Percentiles rank a stretch among this genome's conserved stretches.
phyloP scores from a whole-genome alignment of 2,113 vertebrate species.

The Halichoerus grypus region DNA sequence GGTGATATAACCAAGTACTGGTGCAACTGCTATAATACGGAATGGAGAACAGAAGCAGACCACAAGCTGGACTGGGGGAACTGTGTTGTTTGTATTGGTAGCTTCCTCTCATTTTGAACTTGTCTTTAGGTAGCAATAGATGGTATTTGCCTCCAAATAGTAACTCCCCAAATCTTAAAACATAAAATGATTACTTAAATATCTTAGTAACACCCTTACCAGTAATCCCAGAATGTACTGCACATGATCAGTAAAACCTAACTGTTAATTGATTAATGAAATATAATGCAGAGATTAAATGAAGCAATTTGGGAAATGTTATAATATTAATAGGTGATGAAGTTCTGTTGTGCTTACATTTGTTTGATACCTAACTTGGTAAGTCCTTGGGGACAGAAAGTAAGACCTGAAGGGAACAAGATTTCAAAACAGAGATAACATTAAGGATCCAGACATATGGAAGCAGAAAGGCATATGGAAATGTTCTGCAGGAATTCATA shows the following conservation, averaged over 20 bases:
- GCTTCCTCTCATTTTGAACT: not conserved
- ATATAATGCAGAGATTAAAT: not conserved
- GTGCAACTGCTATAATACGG: accelerated
- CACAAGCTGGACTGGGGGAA: too few species aligned
- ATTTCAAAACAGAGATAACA: not conserved
- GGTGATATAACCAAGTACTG: not conserved
- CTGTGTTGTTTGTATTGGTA: accelerated
- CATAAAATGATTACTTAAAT: not conserved
- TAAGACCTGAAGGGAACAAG: not conserved
- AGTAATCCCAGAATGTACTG: not conserved
- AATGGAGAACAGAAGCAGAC: not conserved
- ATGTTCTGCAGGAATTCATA: not conserved
- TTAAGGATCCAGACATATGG: too few species aligned
- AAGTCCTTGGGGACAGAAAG: not conserved
- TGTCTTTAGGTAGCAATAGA: too few species aligned
- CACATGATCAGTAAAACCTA: not conserved
- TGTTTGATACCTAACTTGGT: not conserved
- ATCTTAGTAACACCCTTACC: not conserved
- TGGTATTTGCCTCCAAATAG: not conserved
- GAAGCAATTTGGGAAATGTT: not conserved
- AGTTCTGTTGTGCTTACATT: not conserved
- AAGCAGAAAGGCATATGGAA: not conserved
- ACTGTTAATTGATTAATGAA: not conserved
- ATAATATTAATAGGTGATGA: not conserved
- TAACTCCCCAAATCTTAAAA: not conserved